Base-by-base conservation (phyloP, 2,797 vertebrate species). In the Chrosomus eos region DNA sequence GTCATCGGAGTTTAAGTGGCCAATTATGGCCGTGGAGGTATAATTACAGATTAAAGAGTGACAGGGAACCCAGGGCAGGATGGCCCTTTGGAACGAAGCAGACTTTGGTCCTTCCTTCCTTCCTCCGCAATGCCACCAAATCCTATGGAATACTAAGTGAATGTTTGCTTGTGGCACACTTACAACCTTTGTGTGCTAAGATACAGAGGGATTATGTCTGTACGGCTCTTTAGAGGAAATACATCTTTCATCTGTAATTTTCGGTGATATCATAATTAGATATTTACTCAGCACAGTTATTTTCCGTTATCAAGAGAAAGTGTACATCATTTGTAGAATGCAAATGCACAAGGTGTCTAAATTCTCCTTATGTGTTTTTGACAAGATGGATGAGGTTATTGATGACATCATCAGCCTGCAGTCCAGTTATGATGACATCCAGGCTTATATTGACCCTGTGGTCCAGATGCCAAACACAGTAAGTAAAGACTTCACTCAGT, bases 401-500 rank as follows among this genome's bases (percentile, higher is more conserved):
- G 98, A 99, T 94, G 96, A 98, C 94, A 98, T 99, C 89, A 98
- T 99, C 94, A 96, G 97, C 87, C 93, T 99, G 95, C 94, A 95
- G 92, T 95, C 96, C 82, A 96, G 92, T 89, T 96, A 95, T 9
- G 97, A 98, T 85, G 97, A 98, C 0, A 94, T 98, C 85, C 95
- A 97, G 88, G 95, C 95, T 77, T 99, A 97, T 86, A 95, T 96
- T 90, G 98, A 98, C 85, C 94, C 97, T 0, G 92, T 97, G 70
- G 92, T 97, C 66, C 97, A 97, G 91, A 97, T 98, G 97, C 96
- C 98, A 90, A 99, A 98, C 92, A 99, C 97, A 53, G 98, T 99
- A 91, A 95, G 97, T 92, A 72, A 45, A 28, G n/a, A 18, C 40
- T 77, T 68, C 48, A 3, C 48, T 81, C 16, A 33, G 19, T 77